A percentile compares a stretch with the other conserved stretches of the same genome.
Evolutionary conservation across 2,888 invertebrate species (phyloP).

Genomic region (Chymomyza amoena): DNA sequence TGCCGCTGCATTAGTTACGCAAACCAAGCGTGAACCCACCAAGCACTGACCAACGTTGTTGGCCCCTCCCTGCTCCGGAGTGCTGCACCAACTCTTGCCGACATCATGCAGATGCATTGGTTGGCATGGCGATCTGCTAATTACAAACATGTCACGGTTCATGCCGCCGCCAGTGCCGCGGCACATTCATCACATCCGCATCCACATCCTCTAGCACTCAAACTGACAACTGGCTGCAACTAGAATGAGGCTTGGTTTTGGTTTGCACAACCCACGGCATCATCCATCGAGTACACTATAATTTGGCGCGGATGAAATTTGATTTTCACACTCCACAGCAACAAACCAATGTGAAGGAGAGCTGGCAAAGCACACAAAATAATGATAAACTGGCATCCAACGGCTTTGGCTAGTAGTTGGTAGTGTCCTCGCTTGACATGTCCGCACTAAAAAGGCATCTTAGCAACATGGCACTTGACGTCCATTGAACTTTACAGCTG

Average conservation of each 20-base stretch:
- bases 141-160: conserved; percentile 64
- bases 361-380: not conserved
- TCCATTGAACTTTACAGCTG: not conserved
- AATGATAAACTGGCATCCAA: not conserved
- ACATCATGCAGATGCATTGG: conserved; percentile 32
- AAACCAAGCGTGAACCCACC: not conserved
- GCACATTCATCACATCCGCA: conserved; percentile 15
- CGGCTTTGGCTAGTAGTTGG: not conserved
- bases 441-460: not conserved
- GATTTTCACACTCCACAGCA: conserved; percentile 45
- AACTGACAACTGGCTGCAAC: not conserved
- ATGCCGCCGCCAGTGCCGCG: not conserved
- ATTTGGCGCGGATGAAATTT: conserved; percentile 41
- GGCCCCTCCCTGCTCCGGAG: not conserved
- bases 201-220: not conserved
- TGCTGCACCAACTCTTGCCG: not conserved
- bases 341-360: not conserved
- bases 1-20: conserved; percentile 1
- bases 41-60: not conserved
- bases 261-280: not conserved
- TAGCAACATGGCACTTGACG: not conserved
- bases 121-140: conserved; percentile 44
- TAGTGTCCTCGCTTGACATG: not conserved
- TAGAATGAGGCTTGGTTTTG: not conserved
- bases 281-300: not conserved